phyloP scores from a whole-genome alignment of 2,797 vertebrate species.

The Catharus ustulatus region DNA sequence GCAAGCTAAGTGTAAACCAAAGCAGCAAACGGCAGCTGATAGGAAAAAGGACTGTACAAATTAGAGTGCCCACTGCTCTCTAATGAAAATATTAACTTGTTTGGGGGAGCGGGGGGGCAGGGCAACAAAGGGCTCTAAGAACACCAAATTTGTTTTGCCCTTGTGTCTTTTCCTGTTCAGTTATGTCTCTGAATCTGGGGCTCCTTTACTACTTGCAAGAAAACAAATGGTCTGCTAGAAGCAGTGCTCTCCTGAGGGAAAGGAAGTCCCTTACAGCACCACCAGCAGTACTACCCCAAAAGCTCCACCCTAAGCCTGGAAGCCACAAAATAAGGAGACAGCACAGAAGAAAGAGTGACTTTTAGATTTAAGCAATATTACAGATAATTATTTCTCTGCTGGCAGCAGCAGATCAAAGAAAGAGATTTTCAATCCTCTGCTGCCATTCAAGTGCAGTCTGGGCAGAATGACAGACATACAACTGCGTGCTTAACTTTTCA shows the following conservation, averaged over 20 bases:
- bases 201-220: not conserved
- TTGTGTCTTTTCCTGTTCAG: not conserved
- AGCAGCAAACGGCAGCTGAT: not conserved
- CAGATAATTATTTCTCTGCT: not conserved
- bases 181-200: not conserved
- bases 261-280: not conserved
- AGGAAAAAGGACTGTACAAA: not conserved
- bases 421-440: not conserved
- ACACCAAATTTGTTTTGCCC: not conserved
- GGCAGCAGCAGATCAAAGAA: not conserved
- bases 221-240: not conserved
- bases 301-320: not conserved
- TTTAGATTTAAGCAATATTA: not conserved
- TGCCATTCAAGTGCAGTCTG: not conserved
- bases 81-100: not conserved
- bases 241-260: not conserved
- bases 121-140: not conserved
- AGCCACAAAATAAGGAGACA: not conserved
- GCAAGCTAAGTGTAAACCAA: not conserved
- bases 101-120: not conserved
- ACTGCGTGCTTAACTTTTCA: not conserved
- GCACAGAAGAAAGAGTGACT: not conserved
- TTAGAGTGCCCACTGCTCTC: not conserved
- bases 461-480: not conserved
- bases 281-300: not conserved